Conservation (phyloP, 2,797 vertebrate species). For the Alca torda region DNA sequence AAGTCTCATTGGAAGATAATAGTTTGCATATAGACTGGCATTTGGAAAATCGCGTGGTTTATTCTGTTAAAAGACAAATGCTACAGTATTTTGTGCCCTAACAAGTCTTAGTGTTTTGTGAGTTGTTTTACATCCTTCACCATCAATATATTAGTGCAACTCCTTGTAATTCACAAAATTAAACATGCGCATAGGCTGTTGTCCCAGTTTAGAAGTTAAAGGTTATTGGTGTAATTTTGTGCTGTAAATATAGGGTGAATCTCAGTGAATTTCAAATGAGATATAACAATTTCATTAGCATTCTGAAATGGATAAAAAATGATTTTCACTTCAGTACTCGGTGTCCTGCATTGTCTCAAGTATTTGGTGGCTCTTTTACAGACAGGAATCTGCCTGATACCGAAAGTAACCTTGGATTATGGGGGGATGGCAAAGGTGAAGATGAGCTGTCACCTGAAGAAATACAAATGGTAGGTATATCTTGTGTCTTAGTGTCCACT, state of each 20-base stretch:
- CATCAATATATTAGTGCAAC: not conserved
- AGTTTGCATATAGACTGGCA: not conserved
- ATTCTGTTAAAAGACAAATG: not conserved
- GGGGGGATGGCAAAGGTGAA: slow-evolving; percentile 86
- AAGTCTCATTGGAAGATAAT: not conserved
- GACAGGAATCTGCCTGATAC: slow-evolving; percentile 81
- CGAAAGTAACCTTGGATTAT: slow-evolving; percentile 76
- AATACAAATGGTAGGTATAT: slow-evolving; percentile 89
- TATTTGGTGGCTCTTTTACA: slow-evolving; percentile 50
- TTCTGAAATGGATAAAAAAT: not conserved
- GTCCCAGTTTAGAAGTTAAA: not conserved
- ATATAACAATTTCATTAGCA: not conserved
- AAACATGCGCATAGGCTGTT: fast-evolving
- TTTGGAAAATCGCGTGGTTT: not conserved
- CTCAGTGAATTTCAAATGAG: not conserved
- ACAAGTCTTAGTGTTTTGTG: not conserved
- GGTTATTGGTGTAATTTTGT: not conserved
- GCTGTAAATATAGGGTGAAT: not conserved
- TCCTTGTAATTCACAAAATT: not conserved
- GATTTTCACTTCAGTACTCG: not conserved
- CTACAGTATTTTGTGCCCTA: not conserved
- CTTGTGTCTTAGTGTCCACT: not conserved
- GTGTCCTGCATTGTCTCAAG: not conserved
- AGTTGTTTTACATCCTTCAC: not conserved
- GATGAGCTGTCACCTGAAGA: slow-evolving; percentile 97